A percentile compares a stretch with the other conserved stretches of the same genome.
These are phyloP conservation scores for Leptopilina syphax DNA, from an alignment of 2,888 invertebrate genomes.

Conservation along the genomic window DNA sequence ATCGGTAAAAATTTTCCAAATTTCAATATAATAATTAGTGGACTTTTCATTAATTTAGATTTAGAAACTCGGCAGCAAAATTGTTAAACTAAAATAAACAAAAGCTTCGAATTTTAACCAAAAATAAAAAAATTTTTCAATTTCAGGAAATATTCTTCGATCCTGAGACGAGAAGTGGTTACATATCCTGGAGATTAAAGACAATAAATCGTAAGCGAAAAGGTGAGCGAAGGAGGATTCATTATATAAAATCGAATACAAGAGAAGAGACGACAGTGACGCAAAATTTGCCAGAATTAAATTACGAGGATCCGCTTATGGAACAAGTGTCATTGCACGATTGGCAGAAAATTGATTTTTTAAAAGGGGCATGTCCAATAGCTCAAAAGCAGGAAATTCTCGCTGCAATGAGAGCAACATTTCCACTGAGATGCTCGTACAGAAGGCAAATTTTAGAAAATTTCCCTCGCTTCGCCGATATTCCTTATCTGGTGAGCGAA, in stretches of 20 bases:
- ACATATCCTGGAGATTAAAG: constrained; percentile 47
- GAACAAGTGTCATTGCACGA: background rate
- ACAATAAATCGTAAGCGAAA: constrained; percentile 47
- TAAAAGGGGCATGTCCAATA: constrained; percentile 30
- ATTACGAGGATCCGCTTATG: background rate
- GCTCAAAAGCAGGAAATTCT: constrained; percentile 46
- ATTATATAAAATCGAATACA: background rate
- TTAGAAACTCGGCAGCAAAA: no score
- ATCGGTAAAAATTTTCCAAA: no score
- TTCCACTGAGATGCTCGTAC: constrained; percentile 40
- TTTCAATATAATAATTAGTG: no score
- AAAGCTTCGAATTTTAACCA: no score
- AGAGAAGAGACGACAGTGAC: background rate
- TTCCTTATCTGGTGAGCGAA: constrained; percentile 43
- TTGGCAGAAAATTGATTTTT: background rate
- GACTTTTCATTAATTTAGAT: no score
- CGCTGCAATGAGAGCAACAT: constrained; percentile 43
- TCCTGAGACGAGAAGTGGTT: constrained; percentile 48
- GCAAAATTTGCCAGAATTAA: background rate
- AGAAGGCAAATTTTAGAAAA: constrained; percentile 42
- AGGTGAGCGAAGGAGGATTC: background rate
- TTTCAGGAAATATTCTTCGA: constrained; percentile 52
- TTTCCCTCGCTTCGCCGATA: constrained; percentile 46
- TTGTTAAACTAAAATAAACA: no score
- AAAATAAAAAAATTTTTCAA: background rate